phyloP scores from a whole-genome alignment of 2,888 invertebrate species.

The Drosophila nr. fundita region DNA sequence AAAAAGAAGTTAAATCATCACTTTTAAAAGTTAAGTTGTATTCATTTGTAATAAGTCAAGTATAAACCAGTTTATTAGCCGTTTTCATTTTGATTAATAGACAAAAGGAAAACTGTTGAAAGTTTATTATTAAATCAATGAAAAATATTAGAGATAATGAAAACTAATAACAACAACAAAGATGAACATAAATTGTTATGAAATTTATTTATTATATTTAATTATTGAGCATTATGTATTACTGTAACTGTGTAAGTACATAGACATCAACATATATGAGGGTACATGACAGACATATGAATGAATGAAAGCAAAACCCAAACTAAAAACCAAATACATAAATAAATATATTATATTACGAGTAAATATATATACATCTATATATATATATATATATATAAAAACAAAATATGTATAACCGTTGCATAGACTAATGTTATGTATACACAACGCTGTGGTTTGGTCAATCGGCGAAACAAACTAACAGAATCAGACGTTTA shows the following conservation, averaged over 20 bases:
- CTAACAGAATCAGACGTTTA: conserved; percentile 50
- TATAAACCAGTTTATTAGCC: conserved; percentile 1
- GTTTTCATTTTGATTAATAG: conserved; percentile 23
- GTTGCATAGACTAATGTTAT: conserved; percentile 72
- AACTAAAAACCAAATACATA: conserved; percentile 41
- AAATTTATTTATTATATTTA: conserved; percentile 80
- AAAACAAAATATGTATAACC: conserved; percentile 67
- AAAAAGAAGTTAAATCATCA: conserved; percentile 35
- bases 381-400: conserved; percentile 30
- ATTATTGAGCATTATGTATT: conserved; percentile 61
- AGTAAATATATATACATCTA: conserved; percentile 30
- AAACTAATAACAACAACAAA: conserved; percentile 47
- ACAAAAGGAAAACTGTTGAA: conserved; percentile 48
- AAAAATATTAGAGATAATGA: conserved; percentile 49
- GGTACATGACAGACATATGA: conserved; percentile 48
- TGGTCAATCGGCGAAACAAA: conserved; percentile 45
- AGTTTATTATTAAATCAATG: conserved; percentile 64
- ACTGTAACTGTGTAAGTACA: conserved; percentile 73
- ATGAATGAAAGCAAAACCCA: conserved; percentile 29
- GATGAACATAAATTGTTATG: conserved; percentile 77
- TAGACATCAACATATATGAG: conserved; percentile 50
- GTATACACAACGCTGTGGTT: conserved; percentile 61
- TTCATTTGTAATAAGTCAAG: conserved; percentile 49
- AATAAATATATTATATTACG: conserved; percentile 50
- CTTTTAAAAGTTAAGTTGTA: conserved; percentile 62